Conservation (phyloP, 2,797 vertebrate species). For the Craterocephalus amniculus region DNA sequence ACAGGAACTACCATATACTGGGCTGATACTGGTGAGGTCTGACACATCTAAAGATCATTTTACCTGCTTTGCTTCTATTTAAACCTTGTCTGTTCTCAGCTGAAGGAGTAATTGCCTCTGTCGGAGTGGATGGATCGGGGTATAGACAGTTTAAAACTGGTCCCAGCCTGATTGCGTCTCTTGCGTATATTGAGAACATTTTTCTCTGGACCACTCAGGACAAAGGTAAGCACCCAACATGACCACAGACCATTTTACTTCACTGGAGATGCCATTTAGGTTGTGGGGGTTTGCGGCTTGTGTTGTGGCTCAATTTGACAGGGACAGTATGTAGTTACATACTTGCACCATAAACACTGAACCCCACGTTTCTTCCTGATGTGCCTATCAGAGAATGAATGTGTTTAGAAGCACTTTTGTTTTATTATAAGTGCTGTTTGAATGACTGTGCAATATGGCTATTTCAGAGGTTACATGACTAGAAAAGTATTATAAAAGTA, state of each 20-base stretch:
- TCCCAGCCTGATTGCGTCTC: slow-evolving; percentile 77
- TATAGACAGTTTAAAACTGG: slow-evolving; percentile 82
- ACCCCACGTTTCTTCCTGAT: no score
- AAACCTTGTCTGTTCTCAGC: slow-evolving; percentile 42
- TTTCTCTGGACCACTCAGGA: slow-evolving; percentile 87
- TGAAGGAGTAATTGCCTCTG: slow-evolving; percentile 71
- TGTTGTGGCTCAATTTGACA: no score
- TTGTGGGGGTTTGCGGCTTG: no score
- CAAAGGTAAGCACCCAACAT: slow-evolving; percentile 67
- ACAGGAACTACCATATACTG: slow-evolving; percentile 86
- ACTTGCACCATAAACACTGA: no score
- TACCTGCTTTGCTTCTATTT: not conserved
- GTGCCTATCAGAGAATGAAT: no score
- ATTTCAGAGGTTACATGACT: no score
- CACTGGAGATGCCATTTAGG: not conserved
- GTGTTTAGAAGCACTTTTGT: no score
- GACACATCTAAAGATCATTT: not conserved
- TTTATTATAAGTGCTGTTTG: no score
- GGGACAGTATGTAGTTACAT: no score
- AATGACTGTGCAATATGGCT: no score
- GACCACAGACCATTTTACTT: no score
- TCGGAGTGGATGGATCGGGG: slow-evolving; percentile 80
- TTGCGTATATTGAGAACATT: slow-evolving; percentile 81
- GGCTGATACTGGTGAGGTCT: slow-evolving; percentile 86
- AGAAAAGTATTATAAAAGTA: no score